These are phyloP conservation scores for Margaritifera margaritifera DNA, from an alignment of 2,888 invertebrate species.

Conservation along the genomic window DNA sequence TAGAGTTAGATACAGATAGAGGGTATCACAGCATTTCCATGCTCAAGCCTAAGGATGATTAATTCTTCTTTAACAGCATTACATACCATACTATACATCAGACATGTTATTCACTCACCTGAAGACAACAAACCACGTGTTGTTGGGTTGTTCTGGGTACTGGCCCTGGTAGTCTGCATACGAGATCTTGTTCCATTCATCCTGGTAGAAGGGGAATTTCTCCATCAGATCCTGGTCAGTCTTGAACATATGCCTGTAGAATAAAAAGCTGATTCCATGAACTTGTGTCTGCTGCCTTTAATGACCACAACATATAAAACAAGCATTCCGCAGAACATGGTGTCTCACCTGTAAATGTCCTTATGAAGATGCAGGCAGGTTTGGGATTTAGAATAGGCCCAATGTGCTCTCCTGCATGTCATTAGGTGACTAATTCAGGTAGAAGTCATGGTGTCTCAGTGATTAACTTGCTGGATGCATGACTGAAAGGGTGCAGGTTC, in stretches of 20 bases:
- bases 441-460: no score
- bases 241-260: slow-evolving; percentile 68
- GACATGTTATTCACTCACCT: slow-evolving; percentile 50
- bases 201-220: slow-evolving; percentile 70
- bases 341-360: not conserved
- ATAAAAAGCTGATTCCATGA: slow-evolving; percentile 2
- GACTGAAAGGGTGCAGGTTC: no score
- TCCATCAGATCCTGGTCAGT: slow-evolving; percentile 67
- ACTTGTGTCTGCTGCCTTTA: not conserved
- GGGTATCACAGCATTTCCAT: no score
- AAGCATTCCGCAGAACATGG: not conserved
- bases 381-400: no score
- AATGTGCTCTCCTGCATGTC: no score
- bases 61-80: no score
- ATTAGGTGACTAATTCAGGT: no score
- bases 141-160: slow-evolving; percentile 69
- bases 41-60: no score
- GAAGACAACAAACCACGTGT: slow-evolving; percentile 72
- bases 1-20: no score
- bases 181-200: slow-evolving; percentile 73
- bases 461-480: no score
- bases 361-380: not conserved
- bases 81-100: not conserved
- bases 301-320: no score
- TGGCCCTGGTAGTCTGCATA: slow-evolving; percentile 70